These are phyloP conservation scores for Cacoxenus indagator DNA, from an alignment of 2,888 invertebrate species.

Conservation along the genomic window DNA sequence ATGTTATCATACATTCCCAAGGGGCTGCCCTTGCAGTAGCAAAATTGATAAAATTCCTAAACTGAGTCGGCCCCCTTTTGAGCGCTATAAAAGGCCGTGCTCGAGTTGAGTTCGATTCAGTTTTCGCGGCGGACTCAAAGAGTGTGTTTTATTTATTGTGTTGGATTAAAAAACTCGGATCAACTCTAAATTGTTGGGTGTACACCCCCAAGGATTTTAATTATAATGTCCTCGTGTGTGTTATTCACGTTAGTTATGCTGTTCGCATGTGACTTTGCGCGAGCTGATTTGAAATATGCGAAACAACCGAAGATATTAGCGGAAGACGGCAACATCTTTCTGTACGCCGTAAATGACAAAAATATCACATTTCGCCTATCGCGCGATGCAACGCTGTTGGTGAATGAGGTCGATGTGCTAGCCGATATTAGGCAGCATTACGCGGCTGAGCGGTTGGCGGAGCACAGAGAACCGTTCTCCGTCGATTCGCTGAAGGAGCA, in stretches of 20 bases:
- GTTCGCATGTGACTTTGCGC: not conserved
- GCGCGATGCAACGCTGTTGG: conserved; percentile 76
- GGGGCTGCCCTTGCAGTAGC: not conserved
- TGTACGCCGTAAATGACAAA: conserved; percentile 81
- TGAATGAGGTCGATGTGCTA: conserved; percentile 80
- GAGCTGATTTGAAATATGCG: not conserved
- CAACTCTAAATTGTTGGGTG: conserved; percentile 9
- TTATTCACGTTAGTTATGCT: not conserved
- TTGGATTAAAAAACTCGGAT: not conserved
- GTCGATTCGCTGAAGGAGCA: conserved; percentile 41
- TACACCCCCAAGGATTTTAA: conserved; percentile 21
- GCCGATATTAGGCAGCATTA: conserved; percentile 44
- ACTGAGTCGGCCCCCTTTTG: not conserved
- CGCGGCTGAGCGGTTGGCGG: conserved; percentile 18
- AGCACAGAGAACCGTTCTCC: conserved; percentile 27
- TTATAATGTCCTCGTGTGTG: not conserved
- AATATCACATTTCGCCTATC: conserved; percentile 83
- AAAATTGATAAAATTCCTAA: not conserved
- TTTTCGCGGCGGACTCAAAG: not conserved
- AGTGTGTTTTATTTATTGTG: not conserved
- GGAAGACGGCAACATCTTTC: conserved; percentile 82
- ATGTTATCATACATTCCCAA: not conserved
- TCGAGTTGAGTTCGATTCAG: not conserved
- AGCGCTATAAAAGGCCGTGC: not conserved
- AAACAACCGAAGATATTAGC: not conserved